Percentiles rank a stretch among this genome's conserved stretches.
These are phyloP conservation scores for Girardia tigrina DNA, from an alignment of 2,888 invertebrate species.

Conservation along the genomic window DNA sequence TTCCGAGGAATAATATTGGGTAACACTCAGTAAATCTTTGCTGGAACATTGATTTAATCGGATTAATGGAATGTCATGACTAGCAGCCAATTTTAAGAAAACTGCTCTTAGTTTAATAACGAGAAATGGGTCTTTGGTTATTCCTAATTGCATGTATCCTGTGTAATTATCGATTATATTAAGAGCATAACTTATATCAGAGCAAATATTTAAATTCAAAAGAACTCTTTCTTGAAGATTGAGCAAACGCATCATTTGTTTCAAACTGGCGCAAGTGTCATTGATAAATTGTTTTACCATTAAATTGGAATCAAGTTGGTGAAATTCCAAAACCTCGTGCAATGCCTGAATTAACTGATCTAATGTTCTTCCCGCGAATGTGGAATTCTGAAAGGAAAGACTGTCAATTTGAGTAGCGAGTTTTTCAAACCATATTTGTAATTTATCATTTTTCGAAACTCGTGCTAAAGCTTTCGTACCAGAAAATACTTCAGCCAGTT, in stretches of 20 bases:
- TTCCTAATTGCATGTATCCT: conserved; percentile 60
- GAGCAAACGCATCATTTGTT: conserved; percentile 71
- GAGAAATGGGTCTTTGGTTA: conserved; percentile 67
- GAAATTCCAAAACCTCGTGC: conserved; percentile 74
- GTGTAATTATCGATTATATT: conserved; percentile 63
- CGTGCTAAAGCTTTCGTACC: conserved; percentile 71
- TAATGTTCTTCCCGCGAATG: conserved; percentile 68
- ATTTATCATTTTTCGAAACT: conserved; percentile 68
- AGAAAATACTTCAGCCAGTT: conserved; percentile 75
- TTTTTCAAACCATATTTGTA: conserved; percentile 75
- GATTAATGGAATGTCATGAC: conserved; percentile 76
- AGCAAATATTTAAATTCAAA: conserved; percentile 76
- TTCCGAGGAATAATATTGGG: conserved; percentile 58
- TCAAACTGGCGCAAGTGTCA: conserved; percentile 68
- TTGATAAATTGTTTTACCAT: conserved; percentile 63
- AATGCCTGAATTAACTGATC: conserved; percentile 79
- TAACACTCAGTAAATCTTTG: conserved; percentile 74
- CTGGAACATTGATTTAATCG: conserved; percentile 83
- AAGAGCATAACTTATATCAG: conserved; percentile 90
- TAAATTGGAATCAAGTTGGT: conserved; percentile 73
- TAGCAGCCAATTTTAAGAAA: conserved; percentile 74
- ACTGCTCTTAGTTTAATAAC: conserved; percentile 76
- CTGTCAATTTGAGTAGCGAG: conserved; percentile 68
- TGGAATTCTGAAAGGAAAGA: conserved; percentile 63
- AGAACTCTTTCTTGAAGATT: conserved; percentile 78